Evolutionary conservation across 2,113 vertebrate genomes (phyloP).

Genomic region (Malurus cyaneus): DNA sequence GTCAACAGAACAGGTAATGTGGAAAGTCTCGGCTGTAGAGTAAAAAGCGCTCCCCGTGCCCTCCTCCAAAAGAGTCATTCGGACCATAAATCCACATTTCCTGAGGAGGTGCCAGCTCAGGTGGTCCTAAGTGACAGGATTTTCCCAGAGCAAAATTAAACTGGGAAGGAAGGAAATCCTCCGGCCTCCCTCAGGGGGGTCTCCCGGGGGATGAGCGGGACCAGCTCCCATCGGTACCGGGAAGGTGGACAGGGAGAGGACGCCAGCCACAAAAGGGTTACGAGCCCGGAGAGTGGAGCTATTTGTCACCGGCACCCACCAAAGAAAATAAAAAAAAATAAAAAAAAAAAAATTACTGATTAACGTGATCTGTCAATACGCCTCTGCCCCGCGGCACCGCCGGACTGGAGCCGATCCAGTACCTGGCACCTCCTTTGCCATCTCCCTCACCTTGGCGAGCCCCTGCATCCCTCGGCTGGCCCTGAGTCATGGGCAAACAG

Average conservation of each 20-base stretch:
- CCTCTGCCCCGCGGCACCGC: slow-evolving; percentile 40
- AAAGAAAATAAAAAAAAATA: neutral
- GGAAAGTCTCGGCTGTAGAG: neutral
- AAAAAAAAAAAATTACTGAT: slow-evolving; percentile 42
- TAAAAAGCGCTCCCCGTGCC: neutral
- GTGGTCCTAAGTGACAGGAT: neutral
- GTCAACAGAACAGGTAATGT: neutral
- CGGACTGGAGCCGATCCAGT: slow-evolving; percentile 51
- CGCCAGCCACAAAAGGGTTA: neutral
- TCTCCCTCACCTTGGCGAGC: slow-evolving; percentile 60
- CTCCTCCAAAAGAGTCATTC: neutral
- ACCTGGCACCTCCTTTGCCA: slow-evolving; percentile 48
- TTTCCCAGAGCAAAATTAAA: neutral
- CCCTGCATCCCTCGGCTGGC: neutral
- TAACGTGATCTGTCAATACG: slow-evolving; percentile 59
- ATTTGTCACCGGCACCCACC: neutral
- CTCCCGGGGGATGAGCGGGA: neutral
- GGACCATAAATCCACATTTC: neutral
- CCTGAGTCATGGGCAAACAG: slow-evolving; percentile 64
- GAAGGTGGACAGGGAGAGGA: neutral
- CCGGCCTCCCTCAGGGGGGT: fast-evolving
- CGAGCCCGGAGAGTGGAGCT: neutral
- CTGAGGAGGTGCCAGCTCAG: neutral
- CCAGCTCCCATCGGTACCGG: neutral
- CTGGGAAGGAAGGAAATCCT: neutral